Evolutionary conservation across 2,797 vertebrate species (phyloP), one percentile per base, ranked within the genome.

Genomic region (Pygocentrus nattereri): DNA sequence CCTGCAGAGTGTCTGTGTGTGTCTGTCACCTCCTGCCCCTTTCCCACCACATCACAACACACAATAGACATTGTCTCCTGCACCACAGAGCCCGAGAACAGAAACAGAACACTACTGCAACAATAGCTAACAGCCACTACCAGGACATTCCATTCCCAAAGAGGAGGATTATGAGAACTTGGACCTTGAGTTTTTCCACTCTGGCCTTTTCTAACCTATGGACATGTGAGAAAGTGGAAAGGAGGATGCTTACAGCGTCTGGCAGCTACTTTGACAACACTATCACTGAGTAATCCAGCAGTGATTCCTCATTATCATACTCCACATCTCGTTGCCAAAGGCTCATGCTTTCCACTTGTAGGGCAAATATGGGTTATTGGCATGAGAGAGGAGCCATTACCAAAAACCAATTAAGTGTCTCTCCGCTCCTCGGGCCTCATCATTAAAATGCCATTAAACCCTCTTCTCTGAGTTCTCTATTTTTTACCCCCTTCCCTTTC

Each of bases 401-500:
- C 50, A 76, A 80, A 64, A 84, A 75, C 65, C 77, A 87, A 87
- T 86, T 59, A 82, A 73, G 75, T 76, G 62, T 56, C 79, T 76
- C 67, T 80, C 61, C 74, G 73, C 41, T 77, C 50, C 49, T 70
- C 18, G 59, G 50, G 71, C 68, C 74, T 52, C 58, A 80, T 83
- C 47, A 83, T 84, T 87, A 81, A 82, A 86, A 83, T 84, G 82
- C 78, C 83, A 86, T 86, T 86, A 83, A 83, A 86, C 23, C 52
- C 82, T 65, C 71, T 71, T 80, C 50, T 61, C 64, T 49, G 75
- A 58, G 47, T 12, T 44, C 54, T 58, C 62, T 12, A 6, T 54
- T 54, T 50, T 80, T 67, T 31, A 13, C 12, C 41, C 7, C 16
- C 31, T 62, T 79, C 72, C 49, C 38, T 49, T 80, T 54, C 16